Percentiles rank a stretch among this genome's conserved stretches.
phyloP scores from a whole-genome alignment of 1,140 invertebrate species.

The Tyrophagus putrescentiae region DNA sequence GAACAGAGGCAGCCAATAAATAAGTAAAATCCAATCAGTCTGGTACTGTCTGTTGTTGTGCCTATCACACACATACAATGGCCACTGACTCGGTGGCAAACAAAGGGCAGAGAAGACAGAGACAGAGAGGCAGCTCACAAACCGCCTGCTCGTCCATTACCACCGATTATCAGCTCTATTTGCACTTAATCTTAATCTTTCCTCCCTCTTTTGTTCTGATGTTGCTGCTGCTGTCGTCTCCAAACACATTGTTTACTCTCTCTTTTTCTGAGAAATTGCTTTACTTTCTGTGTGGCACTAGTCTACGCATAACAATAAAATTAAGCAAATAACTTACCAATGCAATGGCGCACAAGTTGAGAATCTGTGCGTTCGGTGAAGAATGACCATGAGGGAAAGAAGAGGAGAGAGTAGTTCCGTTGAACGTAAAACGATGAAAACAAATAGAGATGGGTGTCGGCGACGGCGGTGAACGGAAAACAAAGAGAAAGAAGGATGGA shows the following conservation, averaged over 20 bases:
- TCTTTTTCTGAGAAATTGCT: neutral
- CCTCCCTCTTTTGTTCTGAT: neutral
- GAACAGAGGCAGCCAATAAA: too few relatives aligned
- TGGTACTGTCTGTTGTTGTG: too few relatives aligned
- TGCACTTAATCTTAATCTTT: constrained; percentile 8
- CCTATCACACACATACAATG: too few relatives aligned
- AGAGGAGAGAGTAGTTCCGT: neutral
- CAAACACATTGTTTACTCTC: neutral
- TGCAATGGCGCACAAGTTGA: constrained; percentile 89
- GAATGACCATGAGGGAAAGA: neutral
- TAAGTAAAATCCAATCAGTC: constrained; percentile 11
- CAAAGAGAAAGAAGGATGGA: neutral
- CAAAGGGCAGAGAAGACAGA: neutral
- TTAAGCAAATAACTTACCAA: constrained; percentile 38
- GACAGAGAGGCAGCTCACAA: neutral
- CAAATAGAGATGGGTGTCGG: neutral
- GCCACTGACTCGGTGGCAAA: too few relatives aligned
- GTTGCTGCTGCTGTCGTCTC: too few relatives aligned
- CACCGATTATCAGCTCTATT: neutral
- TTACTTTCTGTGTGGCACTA: too few relatives aligned
- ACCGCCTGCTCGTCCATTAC: neutral
- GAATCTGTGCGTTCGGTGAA: constrained; percentile 40
- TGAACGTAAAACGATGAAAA: too few relatives aligned
- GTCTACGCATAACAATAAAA: constrained; percentile 3
- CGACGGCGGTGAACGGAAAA: neutral